Evolutionary conservation across 2,113 vertebrate genomes (phyloP).

Genomic region (Carettochelys insculpta): DNA sequence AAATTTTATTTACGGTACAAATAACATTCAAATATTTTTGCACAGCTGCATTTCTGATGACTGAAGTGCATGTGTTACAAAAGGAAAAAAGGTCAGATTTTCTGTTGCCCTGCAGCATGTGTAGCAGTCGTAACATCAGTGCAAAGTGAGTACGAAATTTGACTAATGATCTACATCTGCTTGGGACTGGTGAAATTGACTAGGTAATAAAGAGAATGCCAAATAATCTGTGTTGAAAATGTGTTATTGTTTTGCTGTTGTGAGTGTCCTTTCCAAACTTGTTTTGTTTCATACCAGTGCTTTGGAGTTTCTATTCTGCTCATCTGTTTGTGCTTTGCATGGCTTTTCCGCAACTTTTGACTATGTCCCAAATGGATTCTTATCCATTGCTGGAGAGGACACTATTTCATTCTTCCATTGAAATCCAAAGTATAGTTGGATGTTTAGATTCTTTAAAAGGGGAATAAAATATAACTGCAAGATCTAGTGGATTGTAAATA

Average conservation of each 20-base stretch:
- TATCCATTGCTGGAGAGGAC: background rate
- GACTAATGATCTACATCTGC: background rate
- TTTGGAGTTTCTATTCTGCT: no score
- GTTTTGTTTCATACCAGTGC: constrained; percentile 53
- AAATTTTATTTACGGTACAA: background rate
- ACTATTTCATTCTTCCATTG: constrained; percentile 27
- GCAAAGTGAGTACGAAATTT: background rate
- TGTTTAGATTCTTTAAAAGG: constrained; percentile 8
- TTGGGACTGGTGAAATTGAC: constrained; percentile 1
- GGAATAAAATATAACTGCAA: background rate
- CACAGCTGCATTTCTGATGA: background rate
- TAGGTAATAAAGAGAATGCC: constrained; percentile 31
- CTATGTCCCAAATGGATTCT: constrained; percentile 36
- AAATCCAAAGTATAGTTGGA: constrained; percentile 7
- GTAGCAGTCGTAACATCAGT: no score
- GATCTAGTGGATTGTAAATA: background rate
- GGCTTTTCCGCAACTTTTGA: constrained; percentile 51
- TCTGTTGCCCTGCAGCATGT: background rate
- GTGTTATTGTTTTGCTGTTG: constrained; percentile 39
- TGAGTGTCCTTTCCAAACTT: constrained; percentile 43
- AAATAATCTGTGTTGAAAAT: constrained; percentile 41
- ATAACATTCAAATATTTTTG: constrained; percentile 16
- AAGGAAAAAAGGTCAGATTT: background rate
- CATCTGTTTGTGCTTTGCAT: constrained; percentile 36
- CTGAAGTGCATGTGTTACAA: background rate